phyloP scores from a whole-genome alignment of 2,113 vertebrate genomes.

The Sinocyclocheilus grahami region DNA sequence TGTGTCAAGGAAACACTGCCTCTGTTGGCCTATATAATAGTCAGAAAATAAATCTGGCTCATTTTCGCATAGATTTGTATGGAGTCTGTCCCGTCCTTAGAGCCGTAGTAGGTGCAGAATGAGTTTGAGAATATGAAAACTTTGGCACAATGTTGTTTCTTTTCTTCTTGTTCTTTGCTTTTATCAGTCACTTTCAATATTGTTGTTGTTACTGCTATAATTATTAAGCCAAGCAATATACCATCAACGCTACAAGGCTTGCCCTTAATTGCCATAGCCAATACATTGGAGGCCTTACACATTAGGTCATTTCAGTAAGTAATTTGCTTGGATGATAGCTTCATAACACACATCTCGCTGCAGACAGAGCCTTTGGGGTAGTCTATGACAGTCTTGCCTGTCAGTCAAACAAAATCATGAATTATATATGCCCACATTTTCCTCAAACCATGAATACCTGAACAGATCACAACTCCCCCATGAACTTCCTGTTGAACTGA shows the following conservation, averaged over 20 bases:
- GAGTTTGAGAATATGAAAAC: neutral
- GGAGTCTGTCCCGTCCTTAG: neutral
- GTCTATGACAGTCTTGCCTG: constrained; percentile 21
- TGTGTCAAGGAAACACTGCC: constrained; percentile 25
- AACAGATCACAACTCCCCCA: constrained; percentile 20
- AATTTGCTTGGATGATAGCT: constrained; percentile 22
- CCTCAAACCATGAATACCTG: constrained; percentile 33
- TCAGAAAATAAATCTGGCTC: constrained; percentile 25
- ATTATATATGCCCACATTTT: constrained; percentile 44
- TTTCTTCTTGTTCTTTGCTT: neutral
- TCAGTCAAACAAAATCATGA: constrained; percentile 41
- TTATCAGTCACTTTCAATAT: neutral
- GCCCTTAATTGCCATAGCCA: neutral
- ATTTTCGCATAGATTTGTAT: neutral
- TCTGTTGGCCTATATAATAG: constrained; percentile 31
- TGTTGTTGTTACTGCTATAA: neutral
- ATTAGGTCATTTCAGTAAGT: constrained; percentile 37
- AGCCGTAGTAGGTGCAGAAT: neutral
- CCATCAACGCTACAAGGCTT: neutral
- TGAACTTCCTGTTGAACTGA: constrained; percentile 34
- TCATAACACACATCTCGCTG: constrained; percentile 32
- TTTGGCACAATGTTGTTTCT: neutral
- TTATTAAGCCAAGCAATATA: neutral
- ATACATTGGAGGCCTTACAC: constrained; percentile 3
- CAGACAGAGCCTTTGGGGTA: constrained; percentile 15